Conservation (phyloP, 2,113 vertebrate species). For the Lanius ludovicianus region DNA sequence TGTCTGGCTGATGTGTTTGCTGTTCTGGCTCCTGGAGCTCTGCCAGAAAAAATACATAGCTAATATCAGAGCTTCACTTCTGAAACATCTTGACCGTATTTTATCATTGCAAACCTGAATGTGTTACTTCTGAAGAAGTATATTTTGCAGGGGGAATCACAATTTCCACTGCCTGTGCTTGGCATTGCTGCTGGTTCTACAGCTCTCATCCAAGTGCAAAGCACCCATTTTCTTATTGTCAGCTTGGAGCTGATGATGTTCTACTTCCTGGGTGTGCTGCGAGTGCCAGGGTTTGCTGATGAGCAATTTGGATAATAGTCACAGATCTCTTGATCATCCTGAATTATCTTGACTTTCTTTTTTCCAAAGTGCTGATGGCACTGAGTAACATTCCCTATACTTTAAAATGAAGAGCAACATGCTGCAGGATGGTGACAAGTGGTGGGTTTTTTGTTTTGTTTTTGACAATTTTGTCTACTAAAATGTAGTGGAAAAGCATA, state of each 20-base stretch:
- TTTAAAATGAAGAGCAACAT: neutral
- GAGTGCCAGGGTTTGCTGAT: neutral
- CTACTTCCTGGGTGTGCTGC: neutral
- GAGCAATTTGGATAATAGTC: neutral
- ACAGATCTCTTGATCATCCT: neutral
- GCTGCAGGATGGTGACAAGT: neutral
- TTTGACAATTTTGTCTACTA: neutral
- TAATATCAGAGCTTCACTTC: neutral
- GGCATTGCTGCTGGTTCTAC: neutral
- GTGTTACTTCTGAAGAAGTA: neutral
- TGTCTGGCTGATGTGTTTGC: neutral
- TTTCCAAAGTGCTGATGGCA: neutral
- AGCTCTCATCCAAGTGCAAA: neutral
- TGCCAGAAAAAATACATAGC: neutral
- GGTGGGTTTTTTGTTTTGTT: neutral
- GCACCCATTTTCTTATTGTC: neutral
- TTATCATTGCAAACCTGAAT: neutral
- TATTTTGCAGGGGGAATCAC: neutral
- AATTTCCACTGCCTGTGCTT: neutral
- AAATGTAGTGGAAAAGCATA: neutral
- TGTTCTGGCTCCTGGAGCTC: neutral
- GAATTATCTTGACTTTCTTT: neutral
- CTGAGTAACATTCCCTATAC: neutral
- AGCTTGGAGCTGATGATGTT: neutral
- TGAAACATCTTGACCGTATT: neutral